Percentiles rank a stretch among this genome's conserved stretches.
Conservation (phyloP, 2,888 invertebrate species). For the Steinernema scapterisci region DNA sequence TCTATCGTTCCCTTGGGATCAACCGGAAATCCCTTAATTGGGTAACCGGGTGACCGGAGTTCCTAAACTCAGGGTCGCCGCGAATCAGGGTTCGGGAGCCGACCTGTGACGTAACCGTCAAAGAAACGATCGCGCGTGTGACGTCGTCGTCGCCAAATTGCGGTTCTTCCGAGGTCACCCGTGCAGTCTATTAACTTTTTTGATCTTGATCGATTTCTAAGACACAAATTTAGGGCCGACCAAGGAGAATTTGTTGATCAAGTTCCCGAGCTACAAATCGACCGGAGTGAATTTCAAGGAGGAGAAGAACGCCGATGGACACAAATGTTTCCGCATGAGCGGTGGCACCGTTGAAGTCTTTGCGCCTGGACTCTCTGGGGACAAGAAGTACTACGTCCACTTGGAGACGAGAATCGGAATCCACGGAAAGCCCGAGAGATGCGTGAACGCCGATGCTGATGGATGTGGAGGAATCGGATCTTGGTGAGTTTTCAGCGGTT, state of each 20-base stretch:
- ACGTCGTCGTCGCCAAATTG: neutral
- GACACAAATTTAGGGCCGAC: slow-evolving; percentile 41
- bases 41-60: too few relatives aligned
- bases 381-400: slow-evolving; percentile 66
- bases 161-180: too few relatives aligned
- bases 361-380: slow-evolving; percentile 55
- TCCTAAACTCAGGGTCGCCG: too few relatives aligned
- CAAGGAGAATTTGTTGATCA: slow-evolving; percentile 59
- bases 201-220: slow-evolving; percentile 16
- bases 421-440: slow-evolving; percentile 66
- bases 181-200: too few relatives aligned
- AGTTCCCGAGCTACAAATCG: slow-evolving; percentile 66
- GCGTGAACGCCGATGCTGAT: slow-evolving; percentile 64
- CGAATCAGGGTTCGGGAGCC: neutral
- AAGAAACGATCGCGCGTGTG: neutral
- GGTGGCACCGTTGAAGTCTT: slow-evolving; percentile 65
- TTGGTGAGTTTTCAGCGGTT: slow-evolving; percentile 46
- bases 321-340: slow-evolving; percentile 66
- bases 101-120: neutral
- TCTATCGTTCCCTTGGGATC: neutral
- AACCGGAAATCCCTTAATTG: too few relatives aligned
- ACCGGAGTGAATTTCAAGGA: slow-evolving; percentile 52
- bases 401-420: slow-evolving; percentile 66
- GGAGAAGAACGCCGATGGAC: slow-evolving; percentile 48
- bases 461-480: slow-evolving; percentile 67